Percentiles rank a stretch among this genome's conserved stretches.
These are phyloP conservation scores for Gasterosteus nipponicus DNA, from an alignment of 2,113 vertebrate species.

Conservation along the genomic window DNA sequence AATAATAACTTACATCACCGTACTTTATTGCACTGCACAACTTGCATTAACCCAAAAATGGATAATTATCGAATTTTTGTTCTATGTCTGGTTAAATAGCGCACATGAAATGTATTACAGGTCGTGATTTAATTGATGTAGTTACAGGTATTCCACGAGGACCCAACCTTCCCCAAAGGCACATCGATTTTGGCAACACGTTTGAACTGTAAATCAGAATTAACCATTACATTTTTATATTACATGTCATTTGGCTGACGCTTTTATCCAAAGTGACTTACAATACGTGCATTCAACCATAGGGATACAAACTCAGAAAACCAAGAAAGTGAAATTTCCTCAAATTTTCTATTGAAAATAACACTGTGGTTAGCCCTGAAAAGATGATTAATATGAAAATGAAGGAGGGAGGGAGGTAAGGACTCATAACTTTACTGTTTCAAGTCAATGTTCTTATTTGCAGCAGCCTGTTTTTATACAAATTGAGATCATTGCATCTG, in stretches of 20 bases:
- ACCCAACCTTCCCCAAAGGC: background rate
- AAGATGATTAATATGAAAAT: no score
- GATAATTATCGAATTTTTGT: background rate
- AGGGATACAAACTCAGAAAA: no score
- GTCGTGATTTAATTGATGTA: background rate
- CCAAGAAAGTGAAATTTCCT: no score
- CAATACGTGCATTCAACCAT: no score
- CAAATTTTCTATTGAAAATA: no score
- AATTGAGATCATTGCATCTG: background rate
- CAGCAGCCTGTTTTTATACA: background rate
- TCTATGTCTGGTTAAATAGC: background rate
- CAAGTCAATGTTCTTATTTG: background rate
- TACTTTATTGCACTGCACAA: background rate
- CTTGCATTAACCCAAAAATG: background rate
- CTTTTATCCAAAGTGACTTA: no score
- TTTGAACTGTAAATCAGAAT: slow-evolving; percentile 13
- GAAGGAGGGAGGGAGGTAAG: background rate
- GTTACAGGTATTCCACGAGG: background rate
- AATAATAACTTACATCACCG: background rate
- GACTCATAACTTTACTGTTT: background rate
- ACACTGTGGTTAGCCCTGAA: no score
- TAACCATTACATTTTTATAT: no score
- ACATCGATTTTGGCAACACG: background rate
- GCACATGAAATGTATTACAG: background rate
- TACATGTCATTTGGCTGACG: no score